phyloP scores from a whole-genome alignment of 2,113 vertebrate species.

The Microtus richardsoni region DNA sequence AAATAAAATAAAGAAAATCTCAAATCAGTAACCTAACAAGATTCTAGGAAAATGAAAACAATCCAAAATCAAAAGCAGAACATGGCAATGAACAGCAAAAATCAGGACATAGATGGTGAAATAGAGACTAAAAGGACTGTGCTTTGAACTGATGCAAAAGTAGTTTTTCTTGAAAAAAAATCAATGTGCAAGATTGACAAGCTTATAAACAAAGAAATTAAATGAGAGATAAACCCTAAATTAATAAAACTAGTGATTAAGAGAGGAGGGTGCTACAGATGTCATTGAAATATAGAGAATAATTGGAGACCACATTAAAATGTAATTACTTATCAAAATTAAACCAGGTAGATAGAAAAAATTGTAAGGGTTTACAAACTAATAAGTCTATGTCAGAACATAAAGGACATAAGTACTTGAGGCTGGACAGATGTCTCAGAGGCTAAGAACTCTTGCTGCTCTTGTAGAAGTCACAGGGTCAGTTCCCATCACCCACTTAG shows the following conservation, averaged over 20 bases:
- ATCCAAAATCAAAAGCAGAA: background rate
- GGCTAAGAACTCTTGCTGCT: no score
- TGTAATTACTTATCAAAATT: background rate
- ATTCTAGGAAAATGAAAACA: background rate
- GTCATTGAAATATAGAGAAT: background rate
- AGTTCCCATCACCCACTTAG: background rate
- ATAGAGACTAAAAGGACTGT: background rate
- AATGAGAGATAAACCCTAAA: background rate
- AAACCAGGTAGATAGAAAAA: background rate
- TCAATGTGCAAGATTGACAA: background rate
- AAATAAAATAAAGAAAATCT: background rate
- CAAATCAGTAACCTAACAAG: background rate
- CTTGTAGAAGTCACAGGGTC: no score
- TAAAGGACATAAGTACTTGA: background rate
- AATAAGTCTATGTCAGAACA: background rate
- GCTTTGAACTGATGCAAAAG: background rate
- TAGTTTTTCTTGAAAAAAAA: background rate
- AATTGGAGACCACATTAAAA: background rate
- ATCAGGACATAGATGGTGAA: background rate
- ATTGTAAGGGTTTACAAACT: background rate
- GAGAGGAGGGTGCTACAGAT: background rate
- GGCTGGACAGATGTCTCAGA: background rate
- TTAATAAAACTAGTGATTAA: background rate
- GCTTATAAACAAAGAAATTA: background rate
- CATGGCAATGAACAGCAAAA: background rate